phyloP scores from a whole-genome alignment of 2,888 invertebrate genomes.

The Ceramica pisi region DNA sequence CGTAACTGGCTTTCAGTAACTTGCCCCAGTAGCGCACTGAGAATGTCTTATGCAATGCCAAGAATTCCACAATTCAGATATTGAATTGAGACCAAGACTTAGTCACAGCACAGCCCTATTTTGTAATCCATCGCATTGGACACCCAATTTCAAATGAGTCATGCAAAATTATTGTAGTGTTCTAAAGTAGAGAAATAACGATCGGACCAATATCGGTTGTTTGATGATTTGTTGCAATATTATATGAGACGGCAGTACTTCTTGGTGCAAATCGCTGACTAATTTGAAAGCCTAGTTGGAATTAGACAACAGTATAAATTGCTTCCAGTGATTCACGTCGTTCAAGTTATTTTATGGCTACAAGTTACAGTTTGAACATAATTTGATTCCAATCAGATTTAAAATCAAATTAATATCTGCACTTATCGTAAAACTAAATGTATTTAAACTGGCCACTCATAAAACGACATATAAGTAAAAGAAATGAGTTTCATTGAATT shows the following conservation, averaged over 20 bases:
- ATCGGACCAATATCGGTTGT: constrained; percentile 27
- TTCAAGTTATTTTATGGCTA: constrained; percentile 11
- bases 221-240: constrained; percentile 45
- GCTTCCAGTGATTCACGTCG: not conserved
- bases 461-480: not conserved
- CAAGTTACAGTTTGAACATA: constrained; percentile 8
- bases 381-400: constrained; percentile 4
- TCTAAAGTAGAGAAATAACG: constrained; percentile 46
- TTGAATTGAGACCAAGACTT: constrained; percentile 30
- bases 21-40: constrained; percentile 11
- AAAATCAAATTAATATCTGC: not conserved
- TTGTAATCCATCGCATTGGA: constrained; percentile 46
- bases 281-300: constrained; percentile 27
- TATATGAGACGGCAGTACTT: constrained; percentile 11
- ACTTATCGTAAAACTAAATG: not conserved
- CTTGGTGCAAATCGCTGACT: constrained; percentile 8
- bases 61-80: constrained; percentile 18
- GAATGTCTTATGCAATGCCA: constrained; percentile 11
- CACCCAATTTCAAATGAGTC: constrained; percentile 53
- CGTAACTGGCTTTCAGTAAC: constrained; percentile 11
- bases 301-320: constrained; percentile 13
- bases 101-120: constrained; percentile 49
- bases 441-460: not conserved
- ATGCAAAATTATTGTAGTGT: constrained; percentile 34
- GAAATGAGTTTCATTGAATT: constrained; percentile 6